Percentiles rank a stretch among this genome's conserved stretches.
These are phyloP conservation scores for Drosophila histrio DNA, from an alignment of 2,888 invertebrate genomes.

Conservation along the genomic window DNA sequence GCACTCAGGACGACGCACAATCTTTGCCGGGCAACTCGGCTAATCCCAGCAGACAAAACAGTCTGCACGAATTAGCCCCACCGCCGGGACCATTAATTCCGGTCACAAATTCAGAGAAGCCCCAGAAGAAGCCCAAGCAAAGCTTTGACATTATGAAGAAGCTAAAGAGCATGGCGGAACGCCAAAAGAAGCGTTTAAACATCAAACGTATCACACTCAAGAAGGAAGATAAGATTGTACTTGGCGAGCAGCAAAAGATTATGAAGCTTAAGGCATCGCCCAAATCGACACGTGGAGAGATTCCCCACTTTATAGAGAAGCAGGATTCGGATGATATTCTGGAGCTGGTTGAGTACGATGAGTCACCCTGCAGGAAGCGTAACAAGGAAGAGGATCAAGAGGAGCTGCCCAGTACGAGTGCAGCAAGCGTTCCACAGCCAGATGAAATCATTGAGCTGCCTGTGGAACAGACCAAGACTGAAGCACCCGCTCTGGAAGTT, in stretches of 20 bases:
- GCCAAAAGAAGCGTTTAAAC: constrained; percentile 86
- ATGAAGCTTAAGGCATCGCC: constrained; percentile 87
- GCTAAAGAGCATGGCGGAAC: constrained; percentile 87
- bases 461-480: constrained; percentile 48
- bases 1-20: constrained; percentile 80
- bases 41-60: constrained; percentile 74
- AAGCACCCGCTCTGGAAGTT: constrained; percentile 45
- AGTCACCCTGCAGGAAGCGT: constrained; percentile 83
- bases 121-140: constrained; percentile 63
- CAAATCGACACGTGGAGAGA: constrained; percentile 85
- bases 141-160: constrained; percentile 88
- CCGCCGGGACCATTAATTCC: constrained; percentile 70
- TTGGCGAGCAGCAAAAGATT: constrained; percentile 86
- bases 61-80: constrained; percentile 74
- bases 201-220: constrained; percentile 82
- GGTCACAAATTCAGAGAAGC: constrained; percentile 55
- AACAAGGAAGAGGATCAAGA: constrained; percentile 61
- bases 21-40: constrained; percentile 82
- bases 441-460: constrained; percentile 83
- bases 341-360: constrained; percentile 84
- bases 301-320: constrained; percentile 84
- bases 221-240: constrained; percentile 85
- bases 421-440: constrained; percentile 75
- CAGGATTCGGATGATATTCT: constrained; percentile 84
- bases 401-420: constrained; percentile 60